Evolutionary conservation across 2,797 vertebrate species (phyloP).

Genomic region (Mus minutoides): DNA sequence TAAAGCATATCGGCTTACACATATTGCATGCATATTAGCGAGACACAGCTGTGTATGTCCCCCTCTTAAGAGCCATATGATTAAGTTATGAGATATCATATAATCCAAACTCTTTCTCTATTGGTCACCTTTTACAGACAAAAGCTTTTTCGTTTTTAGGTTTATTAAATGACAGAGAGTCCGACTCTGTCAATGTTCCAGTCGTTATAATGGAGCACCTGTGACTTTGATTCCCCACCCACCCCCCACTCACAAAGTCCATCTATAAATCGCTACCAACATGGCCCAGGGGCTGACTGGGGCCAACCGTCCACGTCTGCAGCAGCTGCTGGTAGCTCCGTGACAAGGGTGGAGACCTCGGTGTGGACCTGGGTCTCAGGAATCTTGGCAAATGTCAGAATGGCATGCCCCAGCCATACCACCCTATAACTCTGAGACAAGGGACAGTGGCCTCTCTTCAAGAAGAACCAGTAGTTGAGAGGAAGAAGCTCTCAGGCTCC

Average conservation of each 20-base stretch:
- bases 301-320: slow-evolving; percentile 25
- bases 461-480: not conserved
- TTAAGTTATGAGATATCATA: slow-evolving; percentile 99
- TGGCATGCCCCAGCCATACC: slow-evolving; percentile 54
- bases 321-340: slow-evolving; percentile 70
- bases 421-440: slow-evolving; percentile 60
- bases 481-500: not conserved
- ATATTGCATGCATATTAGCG: slow-evolving; percentile 98
- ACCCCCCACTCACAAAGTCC: slow-evolving; percentile 81
- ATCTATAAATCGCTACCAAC: slow-evolving; percentile 86
- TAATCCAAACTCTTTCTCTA: slow-evolving; percentile 93
- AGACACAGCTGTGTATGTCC: slow-evolving; percentile 97
- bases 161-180: slow-evolving; percentile 98
- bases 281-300: slow-evolving; percentile 71
- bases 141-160: slow-evolving; percentile 98
- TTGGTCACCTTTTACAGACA: slow-evolving; percentile 89
- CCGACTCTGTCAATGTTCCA: slow-evolving; percentile 96
- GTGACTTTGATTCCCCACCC: slow-evolving; percentile 91
- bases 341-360: not conserved
- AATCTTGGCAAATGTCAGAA: slow-evolving; percentile 65
- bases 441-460: slow-evolving; percentile 62
- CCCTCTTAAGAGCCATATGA: slow-evolving; percentile 99
- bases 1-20: slow-evolving; percentile 99
- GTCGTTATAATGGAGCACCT: slow-evolving; percentile 99
- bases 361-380: slow-evolving; percentile 62